Evolutionary conservation across 2,888 invertebrate genomes (phyloP).

Genomic region (Teleogryllus oceanicus): DNA sequence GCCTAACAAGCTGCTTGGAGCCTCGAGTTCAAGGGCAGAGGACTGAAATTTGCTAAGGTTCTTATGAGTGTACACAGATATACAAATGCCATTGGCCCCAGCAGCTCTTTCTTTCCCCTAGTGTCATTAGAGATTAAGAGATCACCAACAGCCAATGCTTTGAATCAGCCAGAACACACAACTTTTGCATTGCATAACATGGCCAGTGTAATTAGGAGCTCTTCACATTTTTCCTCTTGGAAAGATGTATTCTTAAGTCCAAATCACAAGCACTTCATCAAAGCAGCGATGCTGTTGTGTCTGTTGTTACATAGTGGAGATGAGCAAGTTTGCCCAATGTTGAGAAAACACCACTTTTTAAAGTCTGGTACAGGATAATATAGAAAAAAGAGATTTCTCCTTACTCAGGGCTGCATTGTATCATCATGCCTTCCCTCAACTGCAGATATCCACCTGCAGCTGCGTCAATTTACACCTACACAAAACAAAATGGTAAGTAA

Average conservation of each 20-base stretch:
- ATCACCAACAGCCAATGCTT: constrained; percentile 3
- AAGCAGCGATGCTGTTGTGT: not conserved
- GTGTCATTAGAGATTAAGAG: not conserved
- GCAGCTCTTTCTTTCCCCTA: not conserved
- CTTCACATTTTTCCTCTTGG: too few species aligned
- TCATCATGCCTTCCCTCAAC: too few species aligned
- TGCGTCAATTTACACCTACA: too few species aligned
- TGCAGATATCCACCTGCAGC: too few species aligned
- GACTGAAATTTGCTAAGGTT: too few species aligned
- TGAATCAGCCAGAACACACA: not conserved
- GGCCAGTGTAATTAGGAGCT: too few species aligned
- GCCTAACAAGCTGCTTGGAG: not conserved
- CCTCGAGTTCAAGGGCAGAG: not conserved
- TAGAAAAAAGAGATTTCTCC: not conserved
- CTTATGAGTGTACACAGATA: not conserved
- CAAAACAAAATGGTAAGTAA: too few species aligned
- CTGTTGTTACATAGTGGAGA: not conserved
- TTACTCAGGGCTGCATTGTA: too few species aligned
- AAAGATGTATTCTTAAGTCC: not conserved
- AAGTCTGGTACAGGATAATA: not conserved
- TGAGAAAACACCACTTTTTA: not conserved
- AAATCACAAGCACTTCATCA: not conserved
- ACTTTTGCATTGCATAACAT: not conserved
- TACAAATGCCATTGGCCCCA: not conserved
- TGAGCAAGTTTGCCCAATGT: constrained; percentile 5